phyloP scores from a whole-genome alignment of 2,888 invertebrate genomes.

The Tenthredo notha region DNA sequence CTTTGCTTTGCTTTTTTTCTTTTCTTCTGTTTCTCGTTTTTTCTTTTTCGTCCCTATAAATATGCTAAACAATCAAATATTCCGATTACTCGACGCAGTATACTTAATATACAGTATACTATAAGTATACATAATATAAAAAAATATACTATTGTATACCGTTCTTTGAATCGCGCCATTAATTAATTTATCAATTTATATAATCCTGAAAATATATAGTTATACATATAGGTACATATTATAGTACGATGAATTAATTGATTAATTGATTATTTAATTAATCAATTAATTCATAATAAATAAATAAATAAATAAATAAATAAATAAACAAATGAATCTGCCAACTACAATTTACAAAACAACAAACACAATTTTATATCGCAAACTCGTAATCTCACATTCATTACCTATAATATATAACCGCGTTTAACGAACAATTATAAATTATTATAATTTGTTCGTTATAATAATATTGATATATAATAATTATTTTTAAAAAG shows the following conservation, averaged over 20 bases:
- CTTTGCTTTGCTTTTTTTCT: not conserved
- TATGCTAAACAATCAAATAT: not conserved
- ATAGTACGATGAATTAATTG: not conserved
- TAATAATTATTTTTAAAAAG: conserved; percentile 21
- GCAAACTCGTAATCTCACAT: not conserved
- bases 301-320: not conserved
- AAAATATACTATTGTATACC: not conserved
- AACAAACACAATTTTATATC: not conserved
- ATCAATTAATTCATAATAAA: not conserved
- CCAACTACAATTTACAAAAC: not conserved
- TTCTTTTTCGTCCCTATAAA: not conserved
- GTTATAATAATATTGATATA: conserved; percentile 8
- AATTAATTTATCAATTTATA: not conserved
- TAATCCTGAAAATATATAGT: not conserved
- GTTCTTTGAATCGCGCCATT: not conserved
- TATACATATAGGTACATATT: not conserved
- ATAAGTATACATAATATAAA: not conserved
- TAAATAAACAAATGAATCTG: not conserved
- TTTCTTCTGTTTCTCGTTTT: not conserved
- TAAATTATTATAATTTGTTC: not conserved
- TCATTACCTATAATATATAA: not conserved
- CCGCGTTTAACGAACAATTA: not conserved
- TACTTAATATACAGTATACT: not conserved
- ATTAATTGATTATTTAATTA: not conserved
- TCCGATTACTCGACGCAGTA: not conserved